Evolutionary conservation across 2,888 invertebrate genomes (phyloP).

Genomic region (Eupithecia centaureata): DNA sequence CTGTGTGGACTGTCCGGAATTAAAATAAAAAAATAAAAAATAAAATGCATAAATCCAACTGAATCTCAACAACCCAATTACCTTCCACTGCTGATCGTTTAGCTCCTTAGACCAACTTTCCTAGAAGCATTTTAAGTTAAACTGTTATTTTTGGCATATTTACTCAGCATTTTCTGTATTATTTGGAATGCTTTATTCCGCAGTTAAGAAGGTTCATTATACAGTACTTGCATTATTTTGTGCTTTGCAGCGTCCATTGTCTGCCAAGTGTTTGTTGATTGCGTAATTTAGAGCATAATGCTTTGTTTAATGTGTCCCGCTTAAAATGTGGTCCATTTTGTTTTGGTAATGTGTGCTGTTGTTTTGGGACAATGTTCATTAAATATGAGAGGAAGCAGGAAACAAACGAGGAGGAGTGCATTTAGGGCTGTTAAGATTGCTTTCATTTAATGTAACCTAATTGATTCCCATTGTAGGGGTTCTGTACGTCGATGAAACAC

Average conservation of each 20-base stretch:
- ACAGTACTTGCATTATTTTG: conserved; percentile 32
- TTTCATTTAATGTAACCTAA: no score
- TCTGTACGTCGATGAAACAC: no score
- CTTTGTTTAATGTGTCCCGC: conserved; percentile 26
- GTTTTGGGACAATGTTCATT: conserved; percentile 9
- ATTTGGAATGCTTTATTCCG: conserved; percentile 2
- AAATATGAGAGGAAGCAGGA: not conserved
- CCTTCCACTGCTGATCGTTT: not conserved
- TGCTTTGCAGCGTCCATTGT: conserved; percentile 27
- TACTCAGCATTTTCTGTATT: not conserved
- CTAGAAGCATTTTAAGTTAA: not conserved
- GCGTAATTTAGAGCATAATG: conserved; percentile 30
- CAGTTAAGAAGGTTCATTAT: conserved; percentile 15
- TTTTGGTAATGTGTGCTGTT: conserved; percentile 4
- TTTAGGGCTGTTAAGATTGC: not conserved
- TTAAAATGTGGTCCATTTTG: conserved; percentile 22
- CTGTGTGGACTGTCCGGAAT: no score
- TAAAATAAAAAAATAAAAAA: no score
- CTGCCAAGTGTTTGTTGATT: conserved; percentile 32
- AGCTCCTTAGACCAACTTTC: not conserved
- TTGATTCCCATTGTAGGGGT: no score
- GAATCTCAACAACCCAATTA: not conserved
- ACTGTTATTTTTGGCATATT: not conserved
- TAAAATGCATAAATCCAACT: not conserved
- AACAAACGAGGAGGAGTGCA: not conserved